Conservation (phyloP, 2,113 vertebrate genomes). For the Nyctibius bracteatus region DNA sequence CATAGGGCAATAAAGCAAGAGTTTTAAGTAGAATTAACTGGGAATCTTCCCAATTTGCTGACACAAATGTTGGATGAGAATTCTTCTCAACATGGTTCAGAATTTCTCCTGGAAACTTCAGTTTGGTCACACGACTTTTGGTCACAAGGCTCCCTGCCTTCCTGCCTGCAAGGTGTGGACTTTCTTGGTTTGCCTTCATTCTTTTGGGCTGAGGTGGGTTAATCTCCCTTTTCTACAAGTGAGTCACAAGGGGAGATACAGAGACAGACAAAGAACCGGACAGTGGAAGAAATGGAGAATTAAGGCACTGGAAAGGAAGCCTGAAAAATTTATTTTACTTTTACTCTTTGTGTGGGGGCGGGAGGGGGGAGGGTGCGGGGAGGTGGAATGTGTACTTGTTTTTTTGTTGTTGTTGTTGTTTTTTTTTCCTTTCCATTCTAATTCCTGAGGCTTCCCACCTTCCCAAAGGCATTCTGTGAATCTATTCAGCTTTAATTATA, state of each 20-base stretch:
- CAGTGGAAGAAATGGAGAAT: neutral
- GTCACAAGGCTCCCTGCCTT: neutral
- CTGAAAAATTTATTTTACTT: neutral
- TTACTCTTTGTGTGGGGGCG: neutral
- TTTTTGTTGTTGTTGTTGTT: neutral
- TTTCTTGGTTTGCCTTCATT: neutral
- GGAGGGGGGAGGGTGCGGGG: too few species aligned
- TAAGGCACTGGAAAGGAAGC: neutral
- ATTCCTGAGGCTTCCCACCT: neutral
- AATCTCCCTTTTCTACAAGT: neutral
- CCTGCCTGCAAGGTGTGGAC: neutral
- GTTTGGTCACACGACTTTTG: neutral
- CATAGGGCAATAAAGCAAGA: neutral
- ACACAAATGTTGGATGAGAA: neutral
- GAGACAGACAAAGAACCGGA: neutral
- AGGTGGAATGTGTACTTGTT: neutral
- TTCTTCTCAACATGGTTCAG: neutral
- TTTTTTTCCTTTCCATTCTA: neutral
- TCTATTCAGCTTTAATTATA: neutral
- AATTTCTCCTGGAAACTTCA: neutral
- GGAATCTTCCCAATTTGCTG: neutral
- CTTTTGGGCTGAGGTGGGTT: neutral
- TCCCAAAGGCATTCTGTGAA: neutral
- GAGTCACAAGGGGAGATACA: neutral
- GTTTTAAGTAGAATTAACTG: neutral